Base-by-base conservation (phyloP, 2,797 vertebrate species). In the Catostomus latipinnis region DNA sequence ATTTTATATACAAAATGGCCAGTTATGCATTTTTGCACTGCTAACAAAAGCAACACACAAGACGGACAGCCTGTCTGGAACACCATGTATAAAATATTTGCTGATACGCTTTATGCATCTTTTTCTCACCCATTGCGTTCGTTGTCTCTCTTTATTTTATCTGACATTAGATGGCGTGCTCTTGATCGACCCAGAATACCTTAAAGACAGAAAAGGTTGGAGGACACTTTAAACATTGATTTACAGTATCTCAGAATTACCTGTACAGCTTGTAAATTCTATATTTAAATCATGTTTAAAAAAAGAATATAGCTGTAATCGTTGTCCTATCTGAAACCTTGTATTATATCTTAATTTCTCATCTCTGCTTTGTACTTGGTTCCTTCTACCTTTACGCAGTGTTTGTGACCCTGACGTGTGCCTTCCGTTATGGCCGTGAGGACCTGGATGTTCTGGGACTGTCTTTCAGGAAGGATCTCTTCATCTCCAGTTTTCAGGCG, bases 391-490 rank as follows among this genome's bases (percentile, higher is more conserved):
- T 77, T 34, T 54, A 6, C 8, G 11, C 65, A 96, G 95, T 96
- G 71, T 96, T 94, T 45, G 94, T 95, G 88, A 95, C 92, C 46
- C 88, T 96, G 88, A 94, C 94, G 11, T 96, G 95, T 84, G 95
- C 94, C 70, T 96, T 96, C 78, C 94, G 94, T 46, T 96, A 96
- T 48, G 96, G 96, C 13, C 95, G 95, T 0, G 96, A 96, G 88
- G 96, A 96, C 83, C 90, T 96, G 80, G 96, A 96, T 0, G 95
- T 96, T 7, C 88, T 96, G 87, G 95, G 95, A n/a, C 88, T 96
- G 71, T 94, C 94, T 48, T 96, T 96, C 89, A 92, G 94, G 74
- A 96, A 96, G 89, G 94, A 95, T 56, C 92, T 96, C 46, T 94
- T 94, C 80, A 84, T 93, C 78, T 90, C 89, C 83, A 94, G 92